Evolutionary conservation across 2,113 vertebrate genomes (phyloP), one percentile per base, ranked within the genome.

Genomic region (Boleophthalmus pectinirostris): DNA sequence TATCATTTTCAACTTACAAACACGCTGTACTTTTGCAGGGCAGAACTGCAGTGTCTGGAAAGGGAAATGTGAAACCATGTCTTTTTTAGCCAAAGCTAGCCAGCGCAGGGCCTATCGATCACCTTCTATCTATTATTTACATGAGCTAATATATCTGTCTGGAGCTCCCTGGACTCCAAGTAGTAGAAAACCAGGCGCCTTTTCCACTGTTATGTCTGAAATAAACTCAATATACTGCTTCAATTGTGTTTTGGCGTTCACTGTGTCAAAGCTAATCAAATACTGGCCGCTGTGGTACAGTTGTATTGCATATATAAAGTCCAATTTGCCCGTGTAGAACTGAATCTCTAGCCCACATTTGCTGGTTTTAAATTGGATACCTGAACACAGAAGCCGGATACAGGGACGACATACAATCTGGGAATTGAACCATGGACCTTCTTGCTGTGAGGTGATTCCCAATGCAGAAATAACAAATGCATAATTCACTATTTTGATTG

Each of bases 111-210:
- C 21, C 38, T 1, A 79, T 81, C 66, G 3, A 75, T 80, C 72
- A 76, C 3, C 45, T 68, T 76, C 73, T 57, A 54, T 69, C 35
- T 74, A 69, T 75, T 78, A 78, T 83, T 83, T 73, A 82, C 57
- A 45, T 56, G 35, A 33, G 64, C 67, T 60, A n/a, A 23, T 72
- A 67, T 7, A 69, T 82, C 73, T 77, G 3, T 35, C 46, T 29
- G 11, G 63, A 72, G 68, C 63, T 49, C 69, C 53, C 47, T 61
- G 13, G 35, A 35, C 2, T 65, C 33, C 5, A 2, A 43, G 56
- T 18, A 13, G 35, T 10, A 58, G 21, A 58, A 21, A 43, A 33
- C 25, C 58, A 25, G 25, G 14, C 58, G 43, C 58, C 54, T 43
- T 10, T 11, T 38, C 61, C 20, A 43, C 33, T 43, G 18, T 64